Conservation (phyloP, 2,888 invertebrate genomes). For the Macrophya annulata region DNA sequence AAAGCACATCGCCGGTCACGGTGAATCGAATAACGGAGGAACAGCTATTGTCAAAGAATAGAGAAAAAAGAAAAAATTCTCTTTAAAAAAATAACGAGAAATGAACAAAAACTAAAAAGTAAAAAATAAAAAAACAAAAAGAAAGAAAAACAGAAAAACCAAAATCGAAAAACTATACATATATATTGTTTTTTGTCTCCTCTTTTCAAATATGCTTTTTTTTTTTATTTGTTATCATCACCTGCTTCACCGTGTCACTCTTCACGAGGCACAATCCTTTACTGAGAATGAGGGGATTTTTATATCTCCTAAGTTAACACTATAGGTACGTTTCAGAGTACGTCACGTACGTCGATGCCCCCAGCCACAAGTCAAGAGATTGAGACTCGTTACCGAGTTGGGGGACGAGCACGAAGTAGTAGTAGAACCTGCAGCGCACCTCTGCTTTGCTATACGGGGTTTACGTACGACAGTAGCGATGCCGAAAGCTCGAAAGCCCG, state of each 20-base stretch:
- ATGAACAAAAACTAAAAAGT: neutral
- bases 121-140: neutral
- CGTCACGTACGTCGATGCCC: conserved; percentile 19
- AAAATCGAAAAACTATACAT: neutral
- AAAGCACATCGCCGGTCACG: conserved; percentile 3
- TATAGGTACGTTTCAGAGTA: neutral
- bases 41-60: neutral
- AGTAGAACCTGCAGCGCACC: neutral
- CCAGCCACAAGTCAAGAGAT: conserved; percentile 18
- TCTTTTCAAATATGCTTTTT: neutral
- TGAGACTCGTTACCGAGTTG: conserved; percentile 22
- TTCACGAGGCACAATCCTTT: conserved; percentile 53
- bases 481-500: conserved; percentile 54
- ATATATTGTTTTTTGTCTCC: neutral
- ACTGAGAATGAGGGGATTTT: neutral
- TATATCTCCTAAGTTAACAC: conserved; percentile 16
- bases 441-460: conserved; percentile 27
- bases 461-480: conserved; percentile 48
- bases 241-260: conserved; percentile 53
- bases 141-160: neutral
- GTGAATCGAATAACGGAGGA: conserved; percentile 29
- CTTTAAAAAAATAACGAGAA: neutral
- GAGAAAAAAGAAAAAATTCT: neutral
- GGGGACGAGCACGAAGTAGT: conserved; percentile 6
- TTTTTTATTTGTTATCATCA: conserved; percentile 44